Conservation (phyloP, 2,113 vertebrate species). For the Zosterops borbonicus region DNA sequence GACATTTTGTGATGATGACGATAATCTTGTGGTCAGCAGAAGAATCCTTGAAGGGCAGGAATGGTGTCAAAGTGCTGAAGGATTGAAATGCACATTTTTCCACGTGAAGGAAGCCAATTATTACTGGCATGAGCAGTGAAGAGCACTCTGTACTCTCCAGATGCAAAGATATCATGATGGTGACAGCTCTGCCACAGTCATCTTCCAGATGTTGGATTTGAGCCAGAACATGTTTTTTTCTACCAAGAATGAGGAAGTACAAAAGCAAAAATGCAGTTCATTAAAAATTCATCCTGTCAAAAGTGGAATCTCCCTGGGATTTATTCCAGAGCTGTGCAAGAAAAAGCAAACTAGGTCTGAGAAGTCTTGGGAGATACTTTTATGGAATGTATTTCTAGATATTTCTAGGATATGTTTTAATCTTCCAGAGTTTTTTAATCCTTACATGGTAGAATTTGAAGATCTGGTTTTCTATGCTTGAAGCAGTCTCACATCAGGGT, state of each 20-base stretch:
- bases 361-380: neutral
- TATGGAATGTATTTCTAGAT: neutral
- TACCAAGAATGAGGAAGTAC: neutral
- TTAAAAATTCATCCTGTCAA: neutral
- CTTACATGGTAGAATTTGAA: neutral
- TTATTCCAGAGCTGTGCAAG: neutral
- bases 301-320: neutral
- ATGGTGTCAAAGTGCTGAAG: neutral
- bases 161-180: neutral
- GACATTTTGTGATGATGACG: neutral
- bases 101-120: rapidly evolving
- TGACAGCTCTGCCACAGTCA: neutral
- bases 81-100: neutral
- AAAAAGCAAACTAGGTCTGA: neutral
- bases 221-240: neutral
- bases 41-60: neutral
- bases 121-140: neutral
- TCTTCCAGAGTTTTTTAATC: neutral
- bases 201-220: neutral
- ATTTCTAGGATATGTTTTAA: neutral
- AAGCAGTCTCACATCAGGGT: neutral
- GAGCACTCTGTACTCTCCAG: neutral
- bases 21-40: neutral
- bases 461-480: neutral
- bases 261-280: neutral